phyloP scores from a whole-genome alignment of 2,797 vertebrate genomes.

The Mus minutoides region DNA sequence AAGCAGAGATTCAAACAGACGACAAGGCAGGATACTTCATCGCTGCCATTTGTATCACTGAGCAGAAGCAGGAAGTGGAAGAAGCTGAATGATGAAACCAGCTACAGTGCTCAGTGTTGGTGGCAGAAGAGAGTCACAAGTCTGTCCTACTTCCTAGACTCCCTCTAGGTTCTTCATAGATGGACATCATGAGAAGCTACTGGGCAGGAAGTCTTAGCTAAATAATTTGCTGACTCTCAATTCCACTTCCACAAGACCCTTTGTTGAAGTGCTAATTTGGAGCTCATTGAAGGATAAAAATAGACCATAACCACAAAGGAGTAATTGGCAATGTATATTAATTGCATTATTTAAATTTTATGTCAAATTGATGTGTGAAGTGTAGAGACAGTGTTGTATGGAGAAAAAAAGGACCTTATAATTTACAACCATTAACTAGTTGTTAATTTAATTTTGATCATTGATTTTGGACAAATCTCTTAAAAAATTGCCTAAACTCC shows the following conservation, averaged over 20 bases:
- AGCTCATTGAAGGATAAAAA: neutral
- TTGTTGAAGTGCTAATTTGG: neutral
- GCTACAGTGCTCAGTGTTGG: neutral
- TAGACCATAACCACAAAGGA: neutral
- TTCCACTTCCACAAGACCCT: no score
- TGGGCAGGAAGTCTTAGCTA: neutral
- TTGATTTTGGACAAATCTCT: constrained; percentile 29
- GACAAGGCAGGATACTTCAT: fast-evolving
- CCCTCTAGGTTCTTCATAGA: neutral
- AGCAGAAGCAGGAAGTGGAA: neutral
- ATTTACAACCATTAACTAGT: neutral
- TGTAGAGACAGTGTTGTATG: neutral
- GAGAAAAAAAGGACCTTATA: neutral
- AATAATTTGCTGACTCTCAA: neutral
- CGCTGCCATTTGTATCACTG: neutral
- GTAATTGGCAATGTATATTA: neutral
- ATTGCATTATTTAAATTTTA: neutral
- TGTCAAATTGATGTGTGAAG: neutral
- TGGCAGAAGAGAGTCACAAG: neutral
- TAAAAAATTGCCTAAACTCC: neutral
- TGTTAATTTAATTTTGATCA: constrained; percentile 2
- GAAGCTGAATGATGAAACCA: neutral
- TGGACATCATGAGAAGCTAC: neutral
- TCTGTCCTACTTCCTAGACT: neutral
- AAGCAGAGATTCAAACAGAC: neutral